Evolutionary conservation across 2,797 vertebrate genomes (phyloP).

Genomic region (Danio aesculapii): DNA sequence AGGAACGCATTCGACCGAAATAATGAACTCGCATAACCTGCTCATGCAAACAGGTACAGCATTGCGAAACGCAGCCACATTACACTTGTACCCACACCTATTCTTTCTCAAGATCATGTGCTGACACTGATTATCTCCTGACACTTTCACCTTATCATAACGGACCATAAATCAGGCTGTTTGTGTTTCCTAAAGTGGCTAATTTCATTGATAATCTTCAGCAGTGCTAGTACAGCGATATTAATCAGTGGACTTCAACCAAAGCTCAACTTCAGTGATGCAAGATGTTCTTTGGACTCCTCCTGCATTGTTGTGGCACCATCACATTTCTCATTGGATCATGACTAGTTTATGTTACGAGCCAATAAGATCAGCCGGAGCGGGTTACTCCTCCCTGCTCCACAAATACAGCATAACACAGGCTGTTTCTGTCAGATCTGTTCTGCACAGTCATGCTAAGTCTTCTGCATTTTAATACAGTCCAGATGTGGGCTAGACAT

Average conservation of each 20-base stretch:
- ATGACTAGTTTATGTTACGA: background rate
- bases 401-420: background rate
- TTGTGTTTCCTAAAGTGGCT: slow-evolving; percentile 16
- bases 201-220: slow-evolving; percentile 52
- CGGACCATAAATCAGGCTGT: slow-evolving; percentile 6
- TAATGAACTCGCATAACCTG: background rate
- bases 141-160: background rate
- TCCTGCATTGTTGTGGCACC: slow-evolving; percentile 56
- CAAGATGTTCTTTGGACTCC: slow-evolving; percentile 29
- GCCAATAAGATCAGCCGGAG: slow-evolving; percentile 69
- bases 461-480: slow-evolving; percentile 23
- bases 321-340: slow-evolving; percentile 63
- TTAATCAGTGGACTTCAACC: slow-evolving; percentile 77
- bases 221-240: background rate
- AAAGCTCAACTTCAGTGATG: slow-evolving; percentile 24
- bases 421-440: background rate
- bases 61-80: background rate
- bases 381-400: slow-evolving; percentile 65
- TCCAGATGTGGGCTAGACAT: slow-evolving; percentile 37
- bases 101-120: background rate
- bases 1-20: background rate
- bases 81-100: background rate
- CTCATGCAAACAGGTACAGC: background rate
- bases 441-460: slow-evolving; percentile 41
- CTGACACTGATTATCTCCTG: background rate